Conservation (phyloP, 2,888 invertebrate species). For the Cremastinae sp. region DNA sequence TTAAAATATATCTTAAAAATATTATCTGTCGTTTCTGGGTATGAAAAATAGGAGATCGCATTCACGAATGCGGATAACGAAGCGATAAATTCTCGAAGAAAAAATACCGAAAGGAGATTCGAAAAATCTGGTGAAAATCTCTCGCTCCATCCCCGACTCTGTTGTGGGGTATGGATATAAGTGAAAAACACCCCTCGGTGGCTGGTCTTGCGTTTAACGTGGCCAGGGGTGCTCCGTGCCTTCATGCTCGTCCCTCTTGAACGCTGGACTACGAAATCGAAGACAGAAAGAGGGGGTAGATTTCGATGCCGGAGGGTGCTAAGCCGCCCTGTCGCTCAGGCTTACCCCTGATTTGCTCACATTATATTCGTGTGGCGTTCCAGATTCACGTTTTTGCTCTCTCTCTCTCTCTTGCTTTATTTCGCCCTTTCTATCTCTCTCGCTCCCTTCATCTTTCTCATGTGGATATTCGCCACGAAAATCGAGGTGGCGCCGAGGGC, state of each 20-base stretch:
- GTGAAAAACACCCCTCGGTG: constrained; percentile 35
- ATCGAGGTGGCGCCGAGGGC: constrained; percentile 56
- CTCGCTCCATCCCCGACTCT: constrained; percentile 34
- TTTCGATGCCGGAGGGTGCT: constrained; percentile 68
- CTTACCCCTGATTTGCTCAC: constrained; percentile 70
- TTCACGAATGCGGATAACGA: too few relatives aligned
- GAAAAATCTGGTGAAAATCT: constrained; percentile 6
- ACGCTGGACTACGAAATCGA: constrained; percentile 39
- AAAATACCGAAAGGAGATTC: constrained; percentile 1
- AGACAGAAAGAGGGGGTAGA: constrained; percentile 43
- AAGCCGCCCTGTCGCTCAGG: constrained; percentile 72
- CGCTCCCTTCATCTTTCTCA: constrained; percentile 29
- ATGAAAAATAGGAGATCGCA: too few relatives aligned
- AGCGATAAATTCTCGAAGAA: too few relatives aligned
- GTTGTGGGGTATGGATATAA: constrained; percentile 34
- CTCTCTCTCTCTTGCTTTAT: constrained; percentile 35
- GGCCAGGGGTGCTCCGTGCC: constrained; percentile 45
- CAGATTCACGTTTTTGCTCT: constrained; percentile 42
- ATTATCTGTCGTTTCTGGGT: too few relatives aligned
- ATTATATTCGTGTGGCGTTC: constrained; percentile 64
- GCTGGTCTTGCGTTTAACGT: constrained; percentile 61
- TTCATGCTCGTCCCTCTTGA: constrained; percentile 22
- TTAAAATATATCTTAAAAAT: too few relatives aligned
- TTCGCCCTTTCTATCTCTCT: constrained; percentile 36
- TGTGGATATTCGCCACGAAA: constrained; percentile 34